Conservation (phyloP, 2,113 vertebrate genomes). For the Herpailurus yagouaroundi region DNA sequence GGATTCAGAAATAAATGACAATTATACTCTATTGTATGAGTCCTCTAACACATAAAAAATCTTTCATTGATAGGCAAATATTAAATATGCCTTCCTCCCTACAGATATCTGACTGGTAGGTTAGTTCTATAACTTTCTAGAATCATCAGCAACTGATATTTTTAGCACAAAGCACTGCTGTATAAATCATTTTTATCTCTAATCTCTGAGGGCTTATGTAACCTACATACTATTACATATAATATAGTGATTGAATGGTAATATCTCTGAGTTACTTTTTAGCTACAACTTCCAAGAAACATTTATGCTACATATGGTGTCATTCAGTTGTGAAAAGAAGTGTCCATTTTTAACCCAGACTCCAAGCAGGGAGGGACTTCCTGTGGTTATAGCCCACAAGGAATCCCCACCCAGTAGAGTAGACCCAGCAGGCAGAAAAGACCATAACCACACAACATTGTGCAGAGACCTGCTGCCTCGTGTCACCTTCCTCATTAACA, state of each 20-base stretch:
- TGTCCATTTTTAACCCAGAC: not conserved
- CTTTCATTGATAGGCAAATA: slow-evolving; percentile 34
- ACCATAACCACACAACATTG: not conserved
- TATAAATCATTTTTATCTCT: slow-evolving; percentile 52
- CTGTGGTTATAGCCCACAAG: not conserved
- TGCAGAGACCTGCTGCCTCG: not conserved
- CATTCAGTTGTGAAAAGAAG: not conserved
- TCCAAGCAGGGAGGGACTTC: not conserved
- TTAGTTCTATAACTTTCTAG: slow-evolving; percentile 59
- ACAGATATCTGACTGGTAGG: not conserved
- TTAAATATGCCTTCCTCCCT: slow-evolving; percentile 41
- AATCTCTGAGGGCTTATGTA: not conserved
- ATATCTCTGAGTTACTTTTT: slow-evolving; percentile 9
- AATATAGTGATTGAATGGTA: not conserved
- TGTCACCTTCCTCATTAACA: not conserved
- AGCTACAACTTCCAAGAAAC: not conserved
- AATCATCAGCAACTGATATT: slow-evolving; percentile 68
- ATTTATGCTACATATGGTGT: not conserved
- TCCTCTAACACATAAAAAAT: slow-evolving; percentile 37
- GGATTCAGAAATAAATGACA: slow-evolving; percentile 19
- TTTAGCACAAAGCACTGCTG: slow-evolving; percentile 61
- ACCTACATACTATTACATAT: slow-evolving; percentile 26
- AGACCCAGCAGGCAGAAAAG: not conserved
- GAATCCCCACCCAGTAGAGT: not conserved
- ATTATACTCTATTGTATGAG: not conserved